Evolutionary conservation across 2,888 invertebrate species (phyloP), one percentile per base, ranked within the genome.

Genomic region (Cantharis nigra): DNA sequence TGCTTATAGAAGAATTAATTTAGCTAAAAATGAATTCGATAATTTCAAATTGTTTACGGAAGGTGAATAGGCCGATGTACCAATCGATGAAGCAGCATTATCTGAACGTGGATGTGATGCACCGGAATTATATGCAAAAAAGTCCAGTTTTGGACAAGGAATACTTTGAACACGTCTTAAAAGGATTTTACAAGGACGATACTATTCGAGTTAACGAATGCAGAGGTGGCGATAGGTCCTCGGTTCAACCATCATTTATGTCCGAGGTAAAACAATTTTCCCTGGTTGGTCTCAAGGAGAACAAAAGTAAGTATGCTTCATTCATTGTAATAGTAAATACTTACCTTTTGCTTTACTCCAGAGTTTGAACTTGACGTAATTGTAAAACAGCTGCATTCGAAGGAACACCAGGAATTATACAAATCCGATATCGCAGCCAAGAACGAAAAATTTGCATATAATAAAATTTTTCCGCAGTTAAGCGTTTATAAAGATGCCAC

Each of bases 391-490:
- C 2, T 49, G n/a, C 49, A n/a, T n/a, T 49, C 67, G 11, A 13
- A 62, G 14, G 69, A 69, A 7, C 69, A 73, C 16, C 23, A 20
- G 14, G 14, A 71, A 9, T 16, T 71, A 9, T 75, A 49, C 23
- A n/a, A 71, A 26, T 70, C 71, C 5, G n/a, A 67, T 49, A 62
- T 75, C 3, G 75, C 75, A n/a, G 23, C 16, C 4, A 18, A 75
- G 62, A 83, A 83, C 76, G 83, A 83, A 81, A 72, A 77, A 11
- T 63, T 72, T 14, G 78, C 81, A 3, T 83, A 82, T 71, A 76
- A 79, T 33, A 75, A 72, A 71, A 75, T 83, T 9, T 83, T 33
- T 80, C 81, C 2, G 69, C 63, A n/a, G 72, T 83, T 64, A 73
- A 79, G 63, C 72, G 72, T 79, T 26, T 73, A 78, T 4, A 76